A percentile compares a stretch with the other conserved stretches of the same genome.
Conservation (phyloP, 2,113 vertebrate genomes). For the Xyrauchen texanus region DNA sequence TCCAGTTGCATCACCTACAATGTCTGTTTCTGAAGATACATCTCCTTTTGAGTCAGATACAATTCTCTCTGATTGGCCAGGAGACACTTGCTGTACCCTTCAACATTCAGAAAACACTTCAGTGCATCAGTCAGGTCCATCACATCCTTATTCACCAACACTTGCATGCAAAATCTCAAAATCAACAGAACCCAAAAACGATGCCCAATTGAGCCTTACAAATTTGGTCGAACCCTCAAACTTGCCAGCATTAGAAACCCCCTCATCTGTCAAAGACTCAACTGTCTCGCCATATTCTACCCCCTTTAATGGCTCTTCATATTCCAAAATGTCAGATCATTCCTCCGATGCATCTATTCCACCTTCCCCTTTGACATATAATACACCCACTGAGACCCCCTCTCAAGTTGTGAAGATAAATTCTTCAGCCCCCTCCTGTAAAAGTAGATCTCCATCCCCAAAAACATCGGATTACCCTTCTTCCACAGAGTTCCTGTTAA, state of each 20-base stretch:
- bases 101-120: neutral
- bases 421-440: neutral
- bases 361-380: neutral
- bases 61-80: neutral
- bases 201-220: neutral
- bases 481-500: constrained; percentile 10
- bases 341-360: neutral
- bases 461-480: neutral
- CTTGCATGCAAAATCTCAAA: neutral
- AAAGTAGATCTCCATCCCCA: neutral
- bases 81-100: neutral
- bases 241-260: neutral
- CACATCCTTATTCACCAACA: neutral
- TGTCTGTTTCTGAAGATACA: neutral
- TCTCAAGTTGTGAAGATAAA: neutral
- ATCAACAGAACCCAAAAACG: neutral
- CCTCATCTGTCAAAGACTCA: no score
- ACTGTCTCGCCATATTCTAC: neutral
- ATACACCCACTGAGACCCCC: neutral
- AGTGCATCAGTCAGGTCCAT: neutral
- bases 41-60: constrained; percentile 5
- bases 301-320: neutral
- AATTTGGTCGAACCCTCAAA: neutral
- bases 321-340: neutral
- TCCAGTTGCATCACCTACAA: neutral